Conservation (phyloP, 2,113 vertebrate genomes). For the Semnornis frantzii region DNA sequence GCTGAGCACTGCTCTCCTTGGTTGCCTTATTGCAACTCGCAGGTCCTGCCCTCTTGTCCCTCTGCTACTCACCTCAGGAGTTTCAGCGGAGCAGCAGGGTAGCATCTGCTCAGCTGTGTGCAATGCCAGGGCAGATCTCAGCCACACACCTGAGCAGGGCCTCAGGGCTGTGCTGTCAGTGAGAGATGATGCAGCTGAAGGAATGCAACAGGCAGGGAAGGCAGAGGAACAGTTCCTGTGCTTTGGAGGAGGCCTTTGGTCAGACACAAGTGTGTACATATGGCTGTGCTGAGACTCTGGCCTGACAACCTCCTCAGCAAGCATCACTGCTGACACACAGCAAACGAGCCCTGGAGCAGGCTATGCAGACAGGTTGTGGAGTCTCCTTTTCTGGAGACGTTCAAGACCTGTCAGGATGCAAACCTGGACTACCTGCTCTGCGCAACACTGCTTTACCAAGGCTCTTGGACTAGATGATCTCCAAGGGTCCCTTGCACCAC, state of each 20-base stretch:
- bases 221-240: rapidly evolving
- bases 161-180: neutral
- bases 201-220: neutral
- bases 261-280: neutral
- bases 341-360: no score
- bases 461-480: no score
- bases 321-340: rapidly evolving
- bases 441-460: no score
- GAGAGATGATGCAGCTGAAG: neutral
- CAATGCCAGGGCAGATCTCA: neutral
- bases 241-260: neutral
- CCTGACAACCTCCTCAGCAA: neutral
- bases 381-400: no score
- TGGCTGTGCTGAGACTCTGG: neutral
- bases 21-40: neutral
- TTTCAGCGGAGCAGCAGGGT: neutral
- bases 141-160: neutral
- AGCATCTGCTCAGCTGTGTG: neutral
- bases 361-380: no score
- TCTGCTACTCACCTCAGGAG: neutral
- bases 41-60: neutral
- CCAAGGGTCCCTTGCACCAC: no score
- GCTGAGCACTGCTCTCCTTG: neutral
- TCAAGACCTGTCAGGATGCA: no score
- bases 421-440: no score